Base-by-base conservation (phyloP, 2,888 invertebrate genomes). In the Xanthorhoe spadicearia region DNA sequence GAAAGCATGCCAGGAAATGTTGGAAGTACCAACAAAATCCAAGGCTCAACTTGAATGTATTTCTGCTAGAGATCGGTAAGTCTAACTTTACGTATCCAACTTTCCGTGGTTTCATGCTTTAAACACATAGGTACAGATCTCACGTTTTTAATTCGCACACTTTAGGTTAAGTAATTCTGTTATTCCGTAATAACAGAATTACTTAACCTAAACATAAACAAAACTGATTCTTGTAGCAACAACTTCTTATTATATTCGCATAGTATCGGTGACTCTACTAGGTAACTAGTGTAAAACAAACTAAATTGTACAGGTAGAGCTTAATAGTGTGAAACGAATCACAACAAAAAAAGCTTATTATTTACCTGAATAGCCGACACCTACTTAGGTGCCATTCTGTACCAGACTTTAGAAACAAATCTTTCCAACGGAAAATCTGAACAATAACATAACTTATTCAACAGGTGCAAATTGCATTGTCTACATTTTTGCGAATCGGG, bases 11-110 rank as follows among this genome's bases (percentile, higher is more conserved):
- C 85, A 94, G 74, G 93, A 95, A 70, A 96, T 97, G 96, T 90
- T 95, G 70, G 88, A 93, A 61, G 93, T 95, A 63, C 94, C 94
- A 5, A 94, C 94, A 4, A 93, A 94, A 68, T 94, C 94, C 75
- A 92, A 94, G 53, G 94, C 94, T 0, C 85, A 90, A 46, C 89
- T 96, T 67, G 87, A 94, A 76, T 97, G 97, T 85, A 90, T 96
- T 13, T 86, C 95, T 0, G 96, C 96, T 0, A 94, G 96, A 77
- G 97, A 97, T 89, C 95, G 96, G 94, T 95, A 84, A 88, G 82
- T 23, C 48, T 49, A 13, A 49, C 19, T 53, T 55, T 53, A 38
- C 17, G 46, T 52, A 32, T 9, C 32, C 15, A 32, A 15, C 15
- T 28, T 32, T 17, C 28, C 13, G 43, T 43, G 48, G 13, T 38